Percentiles rank a stretch among this genome's conserved stretches.
phyloP scores from a whole-genome alignment of 2,113 vertebrate genomes.

The Malurus elegans region DNA sequence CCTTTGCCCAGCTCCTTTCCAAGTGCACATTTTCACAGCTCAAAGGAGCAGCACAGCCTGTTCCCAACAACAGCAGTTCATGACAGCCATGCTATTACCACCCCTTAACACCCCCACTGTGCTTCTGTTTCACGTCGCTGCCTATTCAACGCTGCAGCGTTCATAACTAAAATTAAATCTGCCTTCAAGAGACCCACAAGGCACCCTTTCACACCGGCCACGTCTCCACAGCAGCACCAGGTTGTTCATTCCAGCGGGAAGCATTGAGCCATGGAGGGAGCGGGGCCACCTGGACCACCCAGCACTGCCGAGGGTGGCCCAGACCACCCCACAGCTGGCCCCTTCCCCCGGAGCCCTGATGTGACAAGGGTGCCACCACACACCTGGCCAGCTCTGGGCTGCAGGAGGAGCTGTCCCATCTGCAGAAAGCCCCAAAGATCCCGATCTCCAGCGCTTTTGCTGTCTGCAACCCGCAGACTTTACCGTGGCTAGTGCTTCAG shows the following conservation, averaged over 20 bases:
- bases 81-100: constrained; percentile 67
- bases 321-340: neutral
- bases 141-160: neutral
- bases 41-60: constrained; percentile 44
- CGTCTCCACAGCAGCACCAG: fast-evolving
- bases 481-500: fast-evolving
- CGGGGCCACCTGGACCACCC: fast-evolving
- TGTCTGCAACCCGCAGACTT: neutral
- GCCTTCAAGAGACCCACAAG: neutral
- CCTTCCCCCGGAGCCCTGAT: neutral
- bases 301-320: neutral
- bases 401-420: neutral
- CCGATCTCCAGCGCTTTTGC: fast-evolving
- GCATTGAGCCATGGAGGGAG: fast-evolving
- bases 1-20: neutral
- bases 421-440: neutral
- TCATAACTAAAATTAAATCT: constrained; percentile 44
- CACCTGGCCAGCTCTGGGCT: neutral
- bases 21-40: neutral
- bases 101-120: constrained; percentile 59
- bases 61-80: constrained; percentile 39
- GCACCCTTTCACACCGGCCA: neutral
- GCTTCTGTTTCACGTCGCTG: constrained; percentile 45
- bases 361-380: neutral
- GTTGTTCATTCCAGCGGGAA: neutral